phyloP scores from a whole-genome alignment of 2,797 vertebrate species.

The Lacerta agilis region DNA sequence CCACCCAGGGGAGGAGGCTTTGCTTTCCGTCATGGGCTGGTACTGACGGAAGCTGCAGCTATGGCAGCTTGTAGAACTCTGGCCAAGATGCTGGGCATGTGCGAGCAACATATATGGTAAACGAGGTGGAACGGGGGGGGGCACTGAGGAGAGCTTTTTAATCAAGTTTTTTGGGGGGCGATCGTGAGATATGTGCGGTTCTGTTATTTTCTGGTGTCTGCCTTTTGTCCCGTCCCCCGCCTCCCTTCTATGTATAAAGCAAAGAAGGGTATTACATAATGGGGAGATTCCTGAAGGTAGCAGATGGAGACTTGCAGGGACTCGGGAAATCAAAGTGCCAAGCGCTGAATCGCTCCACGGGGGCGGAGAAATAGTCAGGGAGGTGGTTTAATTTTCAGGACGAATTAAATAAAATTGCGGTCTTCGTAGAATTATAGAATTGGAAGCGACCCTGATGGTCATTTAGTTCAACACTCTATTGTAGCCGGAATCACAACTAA shows the following conservation, averaged over 20 bases:
- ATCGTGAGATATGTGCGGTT: neutral
- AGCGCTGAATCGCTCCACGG: neutral
- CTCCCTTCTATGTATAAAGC: neutral
- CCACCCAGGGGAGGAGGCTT: neutral
- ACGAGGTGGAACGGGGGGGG: neutral
- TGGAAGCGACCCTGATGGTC: too few relatives aligned
- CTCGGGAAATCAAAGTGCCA: too few relatives aligned
- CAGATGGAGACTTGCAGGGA: neutral
- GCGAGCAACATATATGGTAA: neutral
- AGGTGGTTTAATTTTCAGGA: neutral
- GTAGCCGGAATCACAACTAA: too few relatives aligned
- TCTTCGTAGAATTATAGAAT: neutral
- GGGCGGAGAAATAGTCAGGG: neutral
- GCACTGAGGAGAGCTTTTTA: neutral
- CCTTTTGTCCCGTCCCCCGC: neutral
- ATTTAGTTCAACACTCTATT: too few relatives aligned
- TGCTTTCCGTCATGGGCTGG: neutral
- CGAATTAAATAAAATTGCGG: neutral
- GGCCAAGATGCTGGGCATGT: neutral
- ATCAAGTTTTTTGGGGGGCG: neutral
- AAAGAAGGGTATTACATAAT: neutral
- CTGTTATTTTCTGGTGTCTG: neutral
- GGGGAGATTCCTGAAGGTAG: neutral
- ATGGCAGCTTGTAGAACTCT: neutral
- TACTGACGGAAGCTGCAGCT: constrained; percentile 24